Conservation (phyloP, 2,113 vertebrate species). For the Sapayoa aenigma region DNA sequence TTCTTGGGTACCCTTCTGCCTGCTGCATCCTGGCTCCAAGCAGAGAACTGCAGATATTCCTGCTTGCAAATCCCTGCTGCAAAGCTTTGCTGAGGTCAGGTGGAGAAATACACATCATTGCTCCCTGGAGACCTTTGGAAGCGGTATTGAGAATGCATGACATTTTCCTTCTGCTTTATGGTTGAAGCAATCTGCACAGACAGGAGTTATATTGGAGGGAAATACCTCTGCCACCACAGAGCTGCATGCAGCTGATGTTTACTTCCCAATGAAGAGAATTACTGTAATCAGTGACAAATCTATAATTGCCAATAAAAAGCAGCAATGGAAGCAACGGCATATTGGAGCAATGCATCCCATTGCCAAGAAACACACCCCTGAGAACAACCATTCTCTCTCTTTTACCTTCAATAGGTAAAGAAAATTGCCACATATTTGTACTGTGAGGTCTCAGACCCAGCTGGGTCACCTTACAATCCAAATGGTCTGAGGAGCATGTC, state of each 20-base stretch:
- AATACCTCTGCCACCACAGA: neutral
- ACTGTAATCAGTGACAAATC: neutral
- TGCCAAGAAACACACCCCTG: neutral
- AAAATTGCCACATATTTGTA: neutral
- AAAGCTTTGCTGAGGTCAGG: neutral
- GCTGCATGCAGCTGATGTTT: neutral
- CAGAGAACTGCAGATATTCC: neutral
- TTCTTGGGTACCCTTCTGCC: neutral
- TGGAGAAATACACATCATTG: fast-evolving
- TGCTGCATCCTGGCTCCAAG: neutral
- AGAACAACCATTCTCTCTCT: neutral
- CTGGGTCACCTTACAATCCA: neutral
- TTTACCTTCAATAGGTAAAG: neutral
- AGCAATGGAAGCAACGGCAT: neutral
- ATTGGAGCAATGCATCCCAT: neutral
- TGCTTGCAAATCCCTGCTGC: neutral
- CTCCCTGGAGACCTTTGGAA: neutral
- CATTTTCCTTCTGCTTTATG: neutral
- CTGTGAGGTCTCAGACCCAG: neutral
- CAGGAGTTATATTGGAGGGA: neutral
- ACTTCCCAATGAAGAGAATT: neutral
- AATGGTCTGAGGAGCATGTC: neutral
- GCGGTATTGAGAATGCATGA: neutral
- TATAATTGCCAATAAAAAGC: neutral
- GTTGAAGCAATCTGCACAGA: neutral